Evolutionary conservation across 1,140 invertebrate genomes (phyloP), one percentile per base, ranked within the genome.

Genomic region (Drosophila sp.): DNA sequence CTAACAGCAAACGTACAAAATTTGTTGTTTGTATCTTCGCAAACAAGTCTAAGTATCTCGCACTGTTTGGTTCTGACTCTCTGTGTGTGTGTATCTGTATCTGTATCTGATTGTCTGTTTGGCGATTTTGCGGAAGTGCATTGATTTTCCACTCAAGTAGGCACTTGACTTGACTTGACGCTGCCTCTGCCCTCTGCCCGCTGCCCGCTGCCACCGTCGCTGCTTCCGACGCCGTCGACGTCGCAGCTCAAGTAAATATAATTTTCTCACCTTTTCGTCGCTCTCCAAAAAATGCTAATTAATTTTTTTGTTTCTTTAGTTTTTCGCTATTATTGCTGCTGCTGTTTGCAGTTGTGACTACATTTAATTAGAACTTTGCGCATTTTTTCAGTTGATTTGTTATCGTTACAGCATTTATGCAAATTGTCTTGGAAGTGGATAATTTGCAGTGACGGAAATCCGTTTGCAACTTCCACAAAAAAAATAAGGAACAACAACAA

Each of bases 81-180:
- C 8, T 36, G 34, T 16, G 40, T 13, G 40, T 41, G 14, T 41
- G 14, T 41, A 2, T 13, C 13, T 45, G 41, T 59, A 14, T 63
- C 32, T 51, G 13, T 58, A 7, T 72, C 16, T 53, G 40, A 40
- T 7, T 63, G 25, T 71, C 8, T 71, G 61, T 63, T 56, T 76
- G 69, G 18, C 14, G 61, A 67, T 58, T 62, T 69, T 87, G 73
- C 83, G 83, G 83, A 89, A 89, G 83, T 89, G 76, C 83, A 89
- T 89, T 83, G 83, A 80, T 89, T 87, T 87, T 79, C 83, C 83
- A 83, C 79, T 87, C 83, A 89, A 89, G 83, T 80, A 73, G 79
- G 72, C 79, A 89, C 83, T 83, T 67, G 66, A 78, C 83, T 83
- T 67, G 66, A 78, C 65, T 74, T 46, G 73, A 51, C 79, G 29